These are phyloP conservation scores for Drosophila lowei DNA, from an alignment of 1,140 invertebrate genomes.

Conservation along the genomic window DNA sequence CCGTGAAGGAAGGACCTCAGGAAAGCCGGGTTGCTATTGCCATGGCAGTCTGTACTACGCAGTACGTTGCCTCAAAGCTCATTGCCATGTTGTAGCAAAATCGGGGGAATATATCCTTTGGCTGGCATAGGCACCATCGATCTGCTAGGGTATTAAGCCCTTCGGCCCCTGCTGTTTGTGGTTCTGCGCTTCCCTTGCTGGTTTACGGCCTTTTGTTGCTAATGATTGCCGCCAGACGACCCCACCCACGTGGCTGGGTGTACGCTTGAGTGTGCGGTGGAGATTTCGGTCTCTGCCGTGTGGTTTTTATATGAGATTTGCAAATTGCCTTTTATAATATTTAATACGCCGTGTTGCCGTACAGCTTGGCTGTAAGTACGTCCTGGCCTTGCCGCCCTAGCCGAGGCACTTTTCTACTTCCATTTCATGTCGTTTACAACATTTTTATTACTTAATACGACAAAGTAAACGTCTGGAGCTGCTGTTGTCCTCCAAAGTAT, in stretches of 20 bases:
- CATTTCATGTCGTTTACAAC: conserved; percentile 69
- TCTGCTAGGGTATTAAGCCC: too few species aligned
- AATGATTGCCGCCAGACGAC: conserved; percentile 59
- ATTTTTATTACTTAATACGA: conserved; percentile 72
- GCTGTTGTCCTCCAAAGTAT: background rate
- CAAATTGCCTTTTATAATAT: conserved; percentile 77
- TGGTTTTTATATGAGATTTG: conserved; percentile 72
- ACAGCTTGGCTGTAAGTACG: too few species aligned
- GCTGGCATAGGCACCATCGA: too few species aligned
- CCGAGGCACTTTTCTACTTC: conserved; percentile 47
- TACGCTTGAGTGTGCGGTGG: conserved; percentile 34
- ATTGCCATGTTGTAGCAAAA: too few species aligned
- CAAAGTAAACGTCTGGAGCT: conserved; percentile 44
- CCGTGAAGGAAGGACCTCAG: too few species aligned
- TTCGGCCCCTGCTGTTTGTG: conserved; percentile 10
- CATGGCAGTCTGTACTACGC: too few species aligned
- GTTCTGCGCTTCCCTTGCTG: conserved; percentile 36
- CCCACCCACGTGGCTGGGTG: background rate
- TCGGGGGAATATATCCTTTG: too few species aligned
- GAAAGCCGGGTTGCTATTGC: too few species aligned
- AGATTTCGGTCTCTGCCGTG: conserved; percentile 49
- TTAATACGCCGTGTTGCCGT: conserved; percentile 53
- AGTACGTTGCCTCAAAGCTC: too few species aligned
- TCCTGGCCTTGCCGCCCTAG: background rate
- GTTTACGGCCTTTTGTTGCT: conserved; percentile 61